These are phyloP conservation scores for Ciconia stormi DNA, from an alignment of 2,113 vertebrate genomes.

Conservation along the genomic window DNA sequence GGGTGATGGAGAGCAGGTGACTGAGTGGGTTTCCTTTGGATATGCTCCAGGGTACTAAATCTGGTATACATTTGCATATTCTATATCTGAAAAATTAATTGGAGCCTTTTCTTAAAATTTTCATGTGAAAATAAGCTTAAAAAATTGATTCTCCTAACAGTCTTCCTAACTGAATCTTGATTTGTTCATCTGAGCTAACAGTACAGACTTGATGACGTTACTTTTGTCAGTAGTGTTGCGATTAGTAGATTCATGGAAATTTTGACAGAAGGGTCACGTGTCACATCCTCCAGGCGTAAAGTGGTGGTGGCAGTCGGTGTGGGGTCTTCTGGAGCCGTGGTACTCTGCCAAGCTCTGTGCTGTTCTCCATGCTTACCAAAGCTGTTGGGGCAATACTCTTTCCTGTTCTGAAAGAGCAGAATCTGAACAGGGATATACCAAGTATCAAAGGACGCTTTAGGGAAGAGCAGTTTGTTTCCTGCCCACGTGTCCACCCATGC, in stretches of 20 bases:
- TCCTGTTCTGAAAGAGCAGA: not conserved
- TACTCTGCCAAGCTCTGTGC: not conserved
- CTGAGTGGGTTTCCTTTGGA: not conserved
- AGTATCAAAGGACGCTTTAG: not conserved
- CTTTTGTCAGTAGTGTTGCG: not conserved
- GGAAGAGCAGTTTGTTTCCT: not conserved
- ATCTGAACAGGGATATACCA: not conserved
- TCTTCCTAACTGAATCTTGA: not conserved
- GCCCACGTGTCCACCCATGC: fast-evolving
- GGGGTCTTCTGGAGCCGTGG: fast-evolving
- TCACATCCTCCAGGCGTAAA: not conserved
- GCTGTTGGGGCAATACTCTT: fast-evolving
- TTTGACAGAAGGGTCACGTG: not conserved
- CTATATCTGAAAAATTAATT: not conserved
- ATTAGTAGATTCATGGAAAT: not conserved
- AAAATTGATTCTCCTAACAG: not conserved
- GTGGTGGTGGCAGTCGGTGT: fast-evolving
- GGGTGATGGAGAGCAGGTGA: not conserved
- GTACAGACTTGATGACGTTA: not conserved
- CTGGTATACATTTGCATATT: not conserved
- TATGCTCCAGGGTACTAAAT: not conserved
- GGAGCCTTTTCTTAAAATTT: not conserved
- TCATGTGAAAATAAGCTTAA: not conserved
- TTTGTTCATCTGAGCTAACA: not conserved
- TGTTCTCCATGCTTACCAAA: not conserved